A percentile compares a stretch with the other conserved stretches of the same genome.
phyloP scores from a whole-genome alignment of 2,888 invertebrate genomes.

The Tiliacea aurago region DNA sequence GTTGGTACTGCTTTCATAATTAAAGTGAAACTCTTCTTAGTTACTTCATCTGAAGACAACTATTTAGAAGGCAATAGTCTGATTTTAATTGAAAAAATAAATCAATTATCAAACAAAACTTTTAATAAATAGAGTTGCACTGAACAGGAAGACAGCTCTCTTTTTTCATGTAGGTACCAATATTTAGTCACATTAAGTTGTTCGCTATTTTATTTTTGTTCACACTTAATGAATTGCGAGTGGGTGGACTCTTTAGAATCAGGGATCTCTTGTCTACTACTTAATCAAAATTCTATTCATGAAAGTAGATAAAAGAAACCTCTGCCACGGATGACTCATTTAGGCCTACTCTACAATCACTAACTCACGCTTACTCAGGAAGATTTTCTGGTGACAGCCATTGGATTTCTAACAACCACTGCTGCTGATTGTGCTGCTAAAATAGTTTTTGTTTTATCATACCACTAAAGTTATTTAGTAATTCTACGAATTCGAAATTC shows the following conservation, averaged over 20 bases:
- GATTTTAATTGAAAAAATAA: neutral
- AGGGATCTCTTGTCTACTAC: conserved; percentile 50
- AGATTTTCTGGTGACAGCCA: too few species aligned
- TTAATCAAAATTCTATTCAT: conserved; percentile 12
- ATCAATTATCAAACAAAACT: neutral
- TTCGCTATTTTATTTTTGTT: conserved; percentile 59
- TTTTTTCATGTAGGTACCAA: conserved; percentile 9
- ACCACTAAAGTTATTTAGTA: too few species aligned
- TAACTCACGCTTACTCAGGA: neutral
- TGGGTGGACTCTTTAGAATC: conserved; percentile 52
- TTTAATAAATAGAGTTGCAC: neutral
- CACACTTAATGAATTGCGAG: conserved; percentile 43
- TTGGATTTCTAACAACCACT: neutral
- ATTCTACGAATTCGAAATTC: neutral
- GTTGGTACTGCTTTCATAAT: neutral
- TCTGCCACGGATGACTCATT: conserved; percentile 4
- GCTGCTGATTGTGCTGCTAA: neutral
- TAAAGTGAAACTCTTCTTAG: neutral
- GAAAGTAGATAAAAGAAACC: conserved; percentile 2
- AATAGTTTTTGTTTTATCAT: too few species aligned
- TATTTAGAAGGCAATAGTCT: neutral
- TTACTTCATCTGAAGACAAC: neutral
- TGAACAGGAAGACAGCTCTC: conserved; percentile 25
- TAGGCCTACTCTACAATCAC: neutral
- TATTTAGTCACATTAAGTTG: conserved; percentile 37